phyloP scores from a whole-genome alignment of 2,888 invertebrate species.

The Masnerella sp. region DNA sequence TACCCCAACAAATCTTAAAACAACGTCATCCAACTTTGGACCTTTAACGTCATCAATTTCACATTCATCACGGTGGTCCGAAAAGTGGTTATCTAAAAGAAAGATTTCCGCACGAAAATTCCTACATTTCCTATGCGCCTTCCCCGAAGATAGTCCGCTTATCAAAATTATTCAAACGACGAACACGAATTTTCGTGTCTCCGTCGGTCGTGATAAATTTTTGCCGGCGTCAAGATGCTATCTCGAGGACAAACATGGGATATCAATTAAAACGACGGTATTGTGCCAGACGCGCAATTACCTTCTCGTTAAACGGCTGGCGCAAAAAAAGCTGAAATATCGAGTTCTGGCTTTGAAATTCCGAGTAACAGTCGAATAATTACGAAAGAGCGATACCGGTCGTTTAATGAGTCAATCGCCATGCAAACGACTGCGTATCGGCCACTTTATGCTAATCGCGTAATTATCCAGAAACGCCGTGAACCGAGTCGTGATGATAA shows the following conservation, averaged over 20 bases:
- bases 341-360: constrained; percentile 41
- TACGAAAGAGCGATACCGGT: constrained; percentile 43
- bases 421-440: constrained; percentile 56
- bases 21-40: no score
- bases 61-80: no score
- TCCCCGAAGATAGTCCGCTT: constrained; percentile 12
- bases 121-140: not conserved
- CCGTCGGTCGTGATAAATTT: constrained; percentile 28
- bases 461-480: constrained; percentile 48
- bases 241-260: constrained; percentile 41
- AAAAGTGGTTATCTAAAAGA: no score
- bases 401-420: constrained; percentile 55
- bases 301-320: constrained; percentile 32
- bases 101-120: no score
- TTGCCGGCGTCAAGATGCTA: constrained; percentile 29
- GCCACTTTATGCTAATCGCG: constrained; percentile 57
- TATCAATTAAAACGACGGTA: constrained; percentile 57
- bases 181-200: constrained; percentile 21
- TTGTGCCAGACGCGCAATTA: constrained; percentile 41
- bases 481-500: constrained; percentile 28
- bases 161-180: constrained; percentile 49
- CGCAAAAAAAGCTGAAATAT: constrained; percentile 41
- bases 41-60: no score
- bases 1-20: no score
- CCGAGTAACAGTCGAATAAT: constrained; percentile 51